Evolutionary conservation across 1,140 invertebrate species (phyloP), one percentile per base, ranked within the genome.

Genomic region (Drosophila aff.): DNA sequence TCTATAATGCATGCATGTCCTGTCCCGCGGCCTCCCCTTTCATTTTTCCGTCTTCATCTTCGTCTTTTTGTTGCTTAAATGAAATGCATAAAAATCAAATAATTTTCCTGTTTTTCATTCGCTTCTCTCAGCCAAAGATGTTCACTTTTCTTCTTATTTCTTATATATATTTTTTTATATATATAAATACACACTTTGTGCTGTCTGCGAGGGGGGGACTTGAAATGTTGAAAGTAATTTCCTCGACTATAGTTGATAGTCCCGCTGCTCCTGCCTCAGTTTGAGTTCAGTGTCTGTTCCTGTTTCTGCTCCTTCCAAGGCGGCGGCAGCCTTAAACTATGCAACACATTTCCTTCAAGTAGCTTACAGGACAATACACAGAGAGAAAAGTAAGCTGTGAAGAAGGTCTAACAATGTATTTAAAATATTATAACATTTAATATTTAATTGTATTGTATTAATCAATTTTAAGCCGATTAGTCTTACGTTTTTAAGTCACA

Each of bases 71-170:
- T 72, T 87, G 65, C 84, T 75, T 89, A 87, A 89, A 78, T 85
- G 78, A 84, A 89, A 89, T 84, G 85, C 84, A 81, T 89, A 84
- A 89, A 89, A 89, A 89, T 89, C 81, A 89, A 89, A 89, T 89
- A 89, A 89, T 89, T 89, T 89, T 89, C 84, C 84, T 89, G 84
- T 81, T 81, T 87, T 77, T 83, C 72, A 77, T 82, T 83, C 80
- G 64, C 68, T 53, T 50, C 38, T 11, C 57, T 13, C 33, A 36
- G 33, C 33, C 33, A 36, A 8, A 36, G 33, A 36, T 79, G 58
- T 49, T 71, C 40, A 18, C 68, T 53, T 57, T 53, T 13, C 33
- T 36, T 36, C 11, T 13, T 36, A 36, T 36, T 13, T 36, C 11
- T 36, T 36, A 43, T 46, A 46, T 21, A 2, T 21, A 52, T 43